phyloP scores from a whole-genome alignment of 2,888 invertebrate species.

The Nephrocerus scutellatus region DNA sequence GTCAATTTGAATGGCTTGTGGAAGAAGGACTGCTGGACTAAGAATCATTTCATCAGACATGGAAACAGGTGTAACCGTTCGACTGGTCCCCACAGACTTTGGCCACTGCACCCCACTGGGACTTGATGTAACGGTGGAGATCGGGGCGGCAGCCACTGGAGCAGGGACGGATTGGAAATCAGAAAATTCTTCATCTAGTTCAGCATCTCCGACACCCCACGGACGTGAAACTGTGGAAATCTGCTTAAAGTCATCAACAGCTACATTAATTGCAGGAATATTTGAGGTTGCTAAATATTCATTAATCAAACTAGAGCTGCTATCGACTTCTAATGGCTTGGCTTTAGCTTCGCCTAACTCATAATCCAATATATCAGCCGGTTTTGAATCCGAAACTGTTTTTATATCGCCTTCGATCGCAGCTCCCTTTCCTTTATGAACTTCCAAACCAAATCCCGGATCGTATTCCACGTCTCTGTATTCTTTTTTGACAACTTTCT shows the following conservation, averaged over 20 bases:
- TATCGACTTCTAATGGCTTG: slow-evolving; percentile 13
- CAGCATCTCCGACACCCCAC: slow-evolving; percentile 3
- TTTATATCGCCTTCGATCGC: no score
- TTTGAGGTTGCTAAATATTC: no score
- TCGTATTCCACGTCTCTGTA: slow-evolving; percentile 48
- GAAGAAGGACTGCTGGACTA: slow-evolving; percentile 41
- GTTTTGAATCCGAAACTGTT: no score
- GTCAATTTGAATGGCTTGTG: slow-evolving; percentile 37
- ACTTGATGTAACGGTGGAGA: slow-evolving; percentile 17
- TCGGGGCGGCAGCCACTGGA: slow-evolving; percentile 8
- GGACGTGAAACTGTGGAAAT: no score
- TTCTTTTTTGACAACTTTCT: slow-evolving; percentile 47
- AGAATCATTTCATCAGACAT: slow-evolving; percentile 38
- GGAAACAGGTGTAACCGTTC: slow-evolving; percentile 29
- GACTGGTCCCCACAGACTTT: no score
- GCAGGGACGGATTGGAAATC: slow-evolving; percentile 48
- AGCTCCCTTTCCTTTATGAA: not conserved
- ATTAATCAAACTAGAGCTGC: no score
- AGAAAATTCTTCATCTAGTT: slow-evolving; percentile 49
- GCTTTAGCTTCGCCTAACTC: no score
- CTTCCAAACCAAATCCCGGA: slow-evolving; percentile 36
- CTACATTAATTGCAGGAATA: no score
- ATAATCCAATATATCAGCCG: no score
- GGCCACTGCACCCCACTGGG: no score
- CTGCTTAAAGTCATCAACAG: no score